Percentiles rank a stretch among this genome's conserved stretches.
phyloP scores from a whole-genome alignment of 1,140 invertebrate genomes.

The Monochamus saltuarius region DNA sequence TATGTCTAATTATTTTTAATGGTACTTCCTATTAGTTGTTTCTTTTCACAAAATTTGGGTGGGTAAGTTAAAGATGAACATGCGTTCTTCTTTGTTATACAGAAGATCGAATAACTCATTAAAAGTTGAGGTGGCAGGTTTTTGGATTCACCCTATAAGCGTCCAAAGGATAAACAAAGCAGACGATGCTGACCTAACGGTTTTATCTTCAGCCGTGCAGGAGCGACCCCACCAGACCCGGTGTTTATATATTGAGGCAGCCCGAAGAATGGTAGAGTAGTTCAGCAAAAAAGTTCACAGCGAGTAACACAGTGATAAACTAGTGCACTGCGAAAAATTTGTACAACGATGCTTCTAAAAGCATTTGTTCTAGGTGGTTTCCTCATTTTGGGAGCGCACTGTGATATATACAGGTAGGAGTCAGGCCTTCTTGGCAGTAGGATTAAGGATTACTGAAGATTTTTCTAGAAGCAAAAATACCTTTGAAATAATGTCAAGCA shows the following conservation, averaged over 20 bases:
- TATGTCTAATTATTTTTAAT: too few relatives aligned
- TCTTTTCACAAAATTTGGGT: too few relatives aligned
- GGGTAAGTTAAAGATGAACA: too few relatives aligned
- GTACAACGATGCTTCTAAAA: not conserved
- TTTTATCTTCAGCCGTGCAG: conserved; percentile 7
- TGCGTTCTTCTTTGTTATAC: too few relatives aligned
- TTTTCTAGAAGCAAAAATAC: too few relatives aligned
- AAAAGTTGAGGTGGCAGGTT: too few relatives aligned
- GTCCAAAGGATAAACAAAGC: conserved; percentile 4
- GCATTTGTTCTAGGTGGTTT: conserved; percentile 14
- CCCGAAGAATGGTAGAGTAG: conserved; percentile 3
- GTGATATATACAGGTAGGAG: conserved; percentile 10
- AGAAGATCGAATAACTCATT: too few relatives aligned
- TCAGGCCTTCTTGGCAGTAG: too few relatives aligned
- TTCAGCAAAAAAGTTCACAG: not conserved
- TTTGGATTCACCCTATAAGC: too few relatives aligned
- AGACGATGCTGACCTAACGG: conserved; percentile 10
- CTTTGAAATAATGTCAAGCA: too few relatives aligned
- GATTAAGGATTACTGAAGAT: too few relatives aligned
- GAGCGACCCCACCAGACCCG: conserved; percentile 7
- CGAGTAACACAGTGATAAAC: not conserved
- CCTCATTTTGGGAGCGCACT: not conserved
- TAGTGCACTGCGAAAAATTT: not conserved
- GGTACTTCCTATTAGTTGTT: too few relatives aligned
- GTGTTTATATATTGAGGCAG: conserved; percentile 12